A percentile compares a stretch with the other conserved stretches of the same genome.
These are phyloP conservation scores for Clitarchus hookeri DNA, from an alignment of 2,888 invertebrate species.

Conservation along the genomic window DNA sequence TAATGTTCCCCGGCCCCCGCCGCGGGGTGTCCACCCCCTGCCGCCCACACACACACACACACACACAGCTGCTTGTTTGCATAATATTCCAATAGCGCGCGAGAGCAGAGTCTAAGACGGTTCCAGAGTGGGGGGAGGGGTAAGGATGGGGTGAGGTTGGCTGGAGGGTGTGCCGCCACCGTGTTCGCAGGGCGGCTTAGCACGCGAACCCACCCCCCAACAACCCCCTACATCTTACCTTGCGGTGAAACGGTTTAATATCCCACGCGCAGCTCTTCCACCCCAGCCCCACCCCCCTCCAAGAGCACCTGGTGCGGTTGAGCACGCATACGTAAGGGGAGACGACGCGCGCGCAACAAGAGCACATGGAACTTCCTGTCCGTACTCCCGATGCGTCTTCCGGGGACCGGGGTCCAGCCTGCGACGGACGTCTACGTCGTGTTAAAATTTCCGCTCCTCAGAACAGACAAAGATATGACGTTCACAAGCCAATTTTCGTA, in stretches of 20 bases:
- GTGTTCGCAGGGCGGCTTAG: neutral
- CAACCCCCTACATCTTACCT: neutral
- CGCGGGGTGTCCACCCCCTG: too few species aligned
- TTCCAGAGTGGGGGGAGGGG: neutral
- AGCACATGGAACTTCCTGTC: neutral
- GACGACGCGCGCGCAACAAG: neutral
- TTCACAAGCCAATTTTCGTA: too few species aligned
- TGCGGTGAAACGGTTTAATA: conserved; percentile 9
- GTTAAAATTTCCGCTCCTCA: too few species aligned
- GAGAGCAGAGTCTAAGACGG: neutral
- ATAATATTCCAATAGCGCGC: conserved; percentile 11
- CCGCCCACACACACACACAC: too few species aligned
- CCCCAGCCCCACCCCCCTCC: neutral
- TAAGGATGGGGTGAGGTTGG: too few species aligned
- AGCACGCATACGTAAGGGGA: neutral
- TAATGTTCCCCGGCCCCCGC: too few species aligned
- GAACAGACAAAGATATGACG: too few species aligned
- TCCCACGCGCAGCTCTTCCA: neutral
- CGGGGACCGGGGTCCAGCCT: too few species aligned
- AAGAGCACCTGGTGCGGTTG: neutral
- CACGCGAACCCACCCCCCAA: neutral
- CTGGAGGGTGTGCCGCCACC: too few species aligned
- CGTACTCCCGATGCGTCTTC: neutral
- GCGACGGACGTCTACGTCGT: too few species aligned
- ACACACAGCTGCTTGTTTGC: neutral